Evolutionary conservation across 2,797 vertebrate genomes (phyloP), one percentile per base, ranked within the genome.

Genomic region (Eospalax fontanierii): DNA sequence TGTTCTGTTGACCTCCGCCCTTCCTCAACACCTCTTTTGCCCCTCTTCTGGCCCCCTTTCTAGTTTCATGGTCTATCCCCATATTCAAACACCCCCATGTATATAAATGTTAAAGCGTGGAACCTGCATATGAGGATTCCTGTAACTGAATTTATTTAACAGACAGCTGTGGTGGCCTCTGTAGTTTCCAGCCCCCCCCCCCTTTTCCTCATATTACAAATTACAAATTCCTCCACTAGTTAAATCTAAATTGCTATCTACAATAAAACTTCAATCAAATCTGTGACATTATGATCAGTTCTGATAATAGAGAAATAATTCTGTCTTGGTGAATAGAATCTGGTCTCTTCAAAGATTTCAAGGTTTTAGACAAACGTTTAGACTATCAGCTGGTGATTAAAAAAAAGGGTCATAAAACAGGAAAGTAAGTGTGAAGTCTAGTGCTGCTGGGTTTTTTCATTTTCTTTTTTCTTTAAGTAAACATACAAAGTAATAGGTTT

Each of bases 201-300:
- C 26, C 79, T 35, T 91, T 94, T 85, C n/a, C 6, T 85, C 63
- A n/a, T n/a, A n/a, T n/a, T n/a, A n/a, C 12, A 85, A 78, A 71
- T 75, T 43, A 81, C 30, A 73, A 88, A 92, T 87, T 50, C 66
- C 40, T 79, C 70, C 86, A 2, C 91, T 95, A 16, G 43, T 91
- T 94, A 92, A 80, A 85, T 94, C 26, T 95, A 40, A 19, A 66
- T 78, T 84, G 59, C 54, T 94, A 70, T 30, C 76, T 95, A 90
- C 9, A 90, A 21, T 75, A 74, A 89, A 89, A 93, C 24, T 7
- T 76, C 63, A 75, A 4, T 38, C 87, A 81, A 81, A 87, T 87
- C 61, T 59, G 30, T 85, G 50, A 74, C 4, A 59, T 76, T 54
- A 38, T 66, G 10, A 14, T 73, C 11, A 61, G 14, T 65, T 95